Conservation (phyloP, 2,888 invertebrate genomes). For the Gordius sp. region DNA sequence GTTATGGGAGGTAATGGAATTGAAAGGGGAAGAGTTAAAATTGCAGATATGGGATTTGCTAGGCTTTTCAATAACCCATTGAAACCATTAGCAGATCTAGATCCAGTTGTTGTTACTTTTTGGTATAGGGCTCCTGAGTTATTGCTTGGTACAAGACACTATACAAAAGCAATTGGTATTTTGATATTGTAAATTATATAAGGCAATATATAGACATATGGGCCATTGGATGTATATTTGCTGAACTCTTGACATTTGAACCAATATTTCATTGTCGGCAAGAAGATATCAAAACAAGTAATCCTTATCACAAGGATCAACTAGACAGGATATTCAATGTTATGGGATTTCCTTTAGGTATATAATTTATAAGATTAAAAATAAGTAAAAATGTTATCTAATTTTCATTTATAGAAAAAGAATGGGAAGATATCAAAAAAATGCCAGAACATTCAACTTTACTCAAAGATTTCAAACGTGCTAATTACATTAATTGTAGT, state of each 20-base stretch:
- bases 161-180: slow-evolving; percentile 24
- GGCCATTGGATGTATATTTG: slow-evolving; percentile 98
- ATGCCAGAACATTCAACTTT: slow-evolving; percentile 95
- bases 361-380: background rate
- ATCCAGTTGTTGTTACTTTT: slow-evolving; percentile 96
- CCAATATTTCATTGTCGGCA: slow-evolving; percentile 97
- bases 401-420: slow-evolving; percentile 36
- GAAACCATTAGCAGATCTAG: slow-evolving; percentile 82
- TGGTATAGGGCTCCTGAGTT: slow-evolving; percentile 92
- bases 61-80: slow-evolving; percentile 83
- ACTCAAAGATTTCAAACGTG: slow-evolving; percentile 75
- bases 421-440: slow-evolving; percentile 92
- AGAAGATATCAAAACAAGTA: slow-evolving; percentile 95
- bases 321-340: slow-evolving; percentile 74
- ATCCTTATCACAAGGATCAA: slow-evolving; percentile 96
- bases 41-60: slow-evolving; percentile 94
- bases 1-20: slow-evolving; percentile 68
- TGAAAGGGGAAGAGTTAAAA: slow-evolving; percentile 49
- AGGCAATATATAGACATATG: slow-evolving; percentile 48
- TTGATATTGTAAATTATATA: slow-evolving; percentile 16
- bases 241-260: slow-evolving; percentile 86
- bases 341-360: slow-evolving; percentile 71
- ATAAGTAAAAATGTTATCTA: background rate
- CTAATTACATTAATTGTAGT: slow-evolving; percentile 57
- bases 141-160: slow-evolving; percentile 29